A percentile compares a stretch with the other conserved stretches of the same genome.
Conservation (phyloP, 2,888 invertebrate genomes). For the Yponomeuta cagnagella region DNA sequence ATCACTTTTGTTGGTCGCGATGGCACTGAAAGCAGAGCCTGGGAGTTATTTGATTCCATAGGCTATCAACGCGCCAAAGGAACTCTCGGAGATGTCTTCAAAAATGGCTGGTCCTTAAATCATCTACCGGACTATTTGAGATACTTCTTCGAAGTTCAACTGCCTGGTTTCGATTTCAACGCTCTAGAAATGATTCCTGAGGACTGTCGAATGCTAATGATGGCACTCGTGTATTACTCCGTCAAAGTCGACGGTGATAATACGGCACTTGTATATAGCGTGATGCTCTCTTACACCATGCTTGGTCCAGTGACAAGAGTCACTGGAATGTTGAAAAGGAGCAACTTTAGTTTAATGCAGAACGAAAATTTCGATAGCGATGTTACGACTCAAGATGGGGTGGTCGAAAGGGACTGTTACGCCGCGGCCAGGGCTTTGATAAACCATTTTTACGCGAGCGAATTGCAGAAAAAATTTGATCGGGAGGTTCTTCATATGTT, state of each 20-base stretch:
- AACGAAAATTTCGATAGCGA: conserved; percentile 1
- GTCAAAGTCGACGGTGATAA: conserved; percentile 25
- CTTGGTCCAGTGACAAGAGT: conserved; percentile 24
- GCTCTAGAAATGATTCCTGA: conserved; percentile 19
- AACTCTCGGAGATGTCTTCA: conserved; percentile 15
- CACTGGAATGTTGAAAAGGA: conserved; percentile 24
- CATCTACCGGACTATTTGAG: conserved; percentile 5
- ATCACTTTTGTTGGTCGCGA: conserved; percentile 26
- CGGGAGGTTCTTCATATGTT: conserved; percentile 29
- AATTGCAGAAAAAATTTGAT: conserved; percentile 21
- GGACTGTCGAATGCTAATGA: conserved; percentile 23
- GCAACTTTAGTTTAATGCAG: conserved; percentile 19
- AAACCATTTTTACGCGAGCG: conserved; percentile 23
- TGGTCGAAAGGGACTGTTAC: conserved; percentile 20
- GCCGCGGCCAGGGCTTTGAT: conserved; percentile 21
- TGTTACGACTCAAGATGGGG: conserved; percentile 2
- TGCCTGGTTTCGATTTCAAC: conserved; percentile 22
- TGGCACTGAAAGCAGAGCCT: conserved; percentile 15
- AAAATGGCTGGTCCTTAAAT: neutral
- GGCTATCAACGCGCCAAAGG: neutral
- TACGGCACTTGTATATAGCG: conserved; percentile 25
- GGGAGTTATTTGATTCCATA: conserved; percentile 17
- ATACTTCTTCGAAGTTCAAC: neutral
- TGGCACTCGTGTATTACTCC: conserved; percentile 31
- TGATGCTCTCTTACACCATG: conserved; percentile 28